phyloP scores from a whole-genome alignment of 2,888 invertebrate genomes.

The Chloroclysta siterata region DNA sequence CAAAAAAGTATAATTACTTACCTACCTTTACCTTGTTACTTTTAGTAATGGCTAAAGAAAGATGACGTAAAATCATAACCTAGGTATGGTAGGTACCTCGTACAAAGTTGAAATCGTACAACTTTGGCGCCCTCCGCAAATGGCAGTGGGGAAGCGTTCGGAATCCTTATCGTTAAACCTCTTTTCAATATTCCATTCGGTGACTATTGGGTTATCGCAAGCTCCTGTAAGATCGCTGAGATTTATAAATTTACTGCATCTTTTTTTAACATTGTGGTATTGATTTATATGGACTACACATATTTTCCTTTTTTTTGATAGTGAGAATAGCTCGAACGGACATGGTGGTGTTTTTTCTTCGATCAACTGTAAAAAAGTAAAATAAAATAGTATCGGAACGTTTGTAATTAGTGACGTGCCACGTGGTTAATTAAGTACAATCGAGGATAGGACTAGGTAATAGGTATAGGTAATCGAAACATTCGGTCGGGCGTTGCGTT shows the following conservation, averaged over 20 bases:
- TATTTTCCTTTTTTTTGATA: slow-evolving; percentile 46
- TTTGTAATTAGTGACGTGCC: slow-evolving; percentile 18
- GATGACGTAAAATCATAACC: too few species aligned
- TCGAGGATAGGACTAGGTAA: too few species aligned
- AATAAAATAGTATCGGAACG: slow-evolving; percentile 31
- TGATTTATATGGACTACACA: slow-evolving; percentile 52
- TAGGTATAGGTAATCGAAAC: too few species aligned
- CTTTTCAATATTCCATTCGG: slow-evolving; percentile 51
- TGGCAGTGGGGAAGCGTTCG: slow-evolving; percentile 43
- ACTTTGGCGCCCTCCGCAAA: slow-evolving; percentile 57
- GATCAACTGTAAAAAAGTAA: slow-evolving; percentile 52
- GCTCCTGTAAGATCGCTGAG: slow-evolving; percentile 48
- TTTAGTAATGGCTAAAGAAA: too few species aligned
- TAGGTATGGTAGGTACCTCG: slow-evolving; percentile 44
- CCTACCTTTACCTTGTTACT: too few species aligned
- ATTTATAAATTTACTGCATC: slow-evolving; percentile 50
- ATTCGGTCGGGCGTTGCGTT: too few species aligned
- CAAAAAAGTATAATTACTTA: not conserved
- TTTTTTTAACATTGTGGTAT: slow-evolving; percentile 11
- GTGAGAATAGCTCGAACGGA: slow-evolving; percentile 61
- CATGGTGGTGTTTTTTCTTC: slow-evolving; percentile 61
- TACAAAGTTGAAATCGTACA: slow-evolving; percentile 64
- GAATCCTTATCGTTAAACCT: slow-evolving; percentile 37
- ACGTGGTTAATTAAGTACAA: not conserved
- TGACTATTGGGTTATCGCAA: slow-evolving; percentile 65